Evolutionary conservation across 2,888 invertebrate species (phyloP).

Genomic region (Netelia melanura): DNA sequence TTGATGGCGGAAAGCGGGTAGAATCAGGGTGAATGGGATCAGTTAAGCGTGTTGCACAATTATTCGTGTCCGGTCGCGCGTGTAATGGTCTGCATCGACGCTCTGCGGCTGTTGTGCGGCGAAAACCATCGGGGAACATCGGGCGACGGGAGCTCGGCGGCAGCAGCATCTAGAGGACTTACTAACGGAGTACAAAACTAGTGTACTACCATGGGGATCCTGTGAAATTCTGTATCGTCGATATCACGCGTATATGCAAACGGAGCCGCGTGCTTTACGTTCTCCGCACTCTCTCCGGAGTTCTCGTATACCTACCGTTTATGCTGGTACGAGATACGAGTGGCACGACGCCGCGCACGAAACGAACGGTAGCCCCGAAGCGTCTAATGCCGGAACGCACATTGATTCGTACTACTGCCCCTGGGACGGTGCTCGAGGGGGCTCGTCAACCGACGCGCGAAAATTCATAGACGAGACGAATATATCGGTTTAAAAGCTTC

Average conservation of each 20-base stretch:
- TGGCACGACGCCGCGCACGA: background rate
- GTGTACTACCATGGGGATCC: constrained; percentile 36
- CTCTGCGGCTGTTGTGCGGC: constrained; percentile 83
- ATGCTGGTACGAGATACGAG: constrained; percentile 1
- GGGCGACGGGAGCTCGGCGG: constrained; percentile 24
- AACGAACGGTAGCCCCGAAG: constrained; percentile 18
- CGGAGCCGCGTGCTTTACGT: background rate
- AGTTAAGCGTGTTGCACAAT: constrained; percentile 88
- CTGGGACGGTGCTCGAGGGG: background rate
- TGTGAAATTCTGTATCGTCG: constrained; percentile 22
- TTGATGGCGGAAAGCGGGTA: constrained; percentile 80
- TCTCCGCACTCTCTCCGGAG: constrained; percentile 1
- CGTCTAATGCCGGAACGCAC: constrained; percentile 15
- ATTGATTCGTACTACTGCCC: constrained; percentile 51
- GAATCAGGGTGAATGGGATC: constrained; percentile 87
- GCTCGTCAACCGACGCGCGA: too few species aligned
- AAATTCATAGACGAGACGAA: too few species aligned
- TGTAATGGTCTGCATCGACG: constrained; percentile 87
- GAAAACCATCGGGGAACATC: constrained; percentile 76
- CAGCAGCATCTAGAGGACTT: constrained; percentile 38
- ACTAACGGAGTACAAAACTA: constrained; percentile 43
- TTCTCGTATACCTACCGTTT: constrained; percentile 3
- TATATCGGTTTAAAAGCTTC: too few species aligned
- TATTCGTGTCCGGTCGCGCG: constrained; percentile 88
- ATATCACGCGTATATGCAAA: constrained; percentile 17